Percentiles rank a stretch among this genome's conserved stretches.
Evolutionary conservation across 2,797 vertebrate genomes (phyloP).

Genomic region (Sternotherus odoratus): DNA sequence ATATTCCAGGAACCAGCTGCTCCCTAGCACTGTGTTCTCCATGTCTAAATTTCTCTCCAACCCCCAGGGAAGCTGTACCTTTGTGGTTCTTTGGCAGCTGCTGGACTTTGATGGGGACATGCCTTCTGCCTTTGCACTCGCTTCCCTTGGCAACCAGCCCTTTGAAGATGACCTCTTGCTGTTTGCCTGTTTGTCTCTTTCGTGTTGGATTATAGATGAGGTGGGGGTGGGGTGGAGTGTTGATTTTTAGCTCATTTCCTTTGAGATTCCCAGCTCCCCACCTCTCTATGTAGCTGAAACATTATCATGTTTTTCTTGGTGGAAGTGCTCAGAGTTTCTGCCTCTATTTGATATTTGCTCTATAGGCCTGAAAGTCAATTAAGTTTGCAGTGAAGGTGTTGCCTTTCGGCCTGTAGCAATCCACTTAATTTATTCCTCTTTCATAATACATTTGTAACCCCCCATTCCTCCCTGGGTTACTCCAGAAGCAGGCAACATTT

Average conservation of each 20-base stretch:
- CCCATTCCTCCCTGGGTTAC: too few relatives aligned
- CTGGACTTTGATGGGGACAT: slow-evolving; percentile 83
- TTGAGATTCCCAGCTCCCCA: slow-evolving; percentile 53
- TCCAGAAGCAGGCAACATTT: too few relatives aligned
- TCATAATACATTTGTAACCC: not conserved
- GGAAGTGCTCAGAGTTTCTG: not conserved
- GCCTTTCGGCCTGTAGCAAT: slow-evolving; percentile 8
- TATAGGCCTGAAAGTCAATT: slow-evolving; percentile 16
- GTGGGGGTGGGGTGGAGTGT: slow-evolving; percentile 69
- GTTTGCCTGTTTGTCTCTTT: slow-evolving; percentile 84
- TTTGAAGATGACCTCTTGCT: slow-evolving; percentile 87
- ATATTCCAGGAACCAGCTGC: slow-evolving; percentile 42
- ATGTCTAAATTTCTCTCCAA: slow-evolving; percentile 64
- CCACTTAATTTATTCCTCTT: not conserved
- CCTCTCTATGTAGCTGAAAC: slow-evolving; percentile 13
- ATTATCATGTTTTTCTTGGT: not conserved
- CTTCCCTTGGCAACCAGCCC: slow-evolving; percentile 84
- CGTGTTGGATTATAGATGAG: slow-evolving; percentile 83
- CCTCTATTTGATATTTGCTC: not conserved
- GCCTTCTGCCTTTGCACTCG: slow-evolving; percentile 79
- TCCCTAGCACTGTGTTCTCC: slow-evolving; percentile 29
- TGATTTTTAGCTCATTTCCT: slow-evolving; percentile 73
- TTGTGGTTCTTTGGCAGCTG: slow-evolving; percentile 79
- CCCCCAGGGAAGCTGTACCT: slow-evolving; percentile 78
- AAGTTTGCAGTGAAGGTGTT: not conserved